phyloP scores from a whole-genome alignment of 2,888 invertebrate genomes.

The Uloborus plumipes region DNA sequence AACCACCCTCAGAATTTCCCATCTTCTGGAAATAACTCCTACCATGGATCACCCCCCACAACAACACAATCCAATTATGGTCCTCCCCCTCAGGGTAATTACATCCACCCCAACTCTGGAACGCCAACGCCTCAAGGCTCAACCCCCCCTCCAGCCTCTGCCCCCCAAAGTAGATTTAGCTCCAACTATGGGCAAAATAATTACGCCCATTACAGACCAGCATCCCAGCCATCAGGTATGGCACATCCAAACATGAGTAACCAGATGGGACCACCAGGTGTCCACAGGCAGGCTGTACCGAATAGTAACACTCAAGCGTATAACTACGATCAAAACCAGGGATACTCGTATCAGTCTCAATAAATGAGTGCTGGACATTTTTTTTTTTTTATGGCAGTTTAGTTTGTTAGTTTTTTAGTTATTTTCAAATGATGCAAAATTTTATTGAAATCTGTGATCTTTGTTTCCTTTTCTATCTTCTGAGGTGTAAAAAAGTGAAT shows the following conservation, averaged over 20 bases:
- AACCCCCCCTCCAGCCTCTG: constrained; percentile 46
- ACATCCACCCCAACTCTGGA: constrained; percentile 24
- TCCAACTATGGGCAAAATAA: constrained; percentile 53
- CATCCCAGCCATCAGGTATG: constrained; percentile 28
- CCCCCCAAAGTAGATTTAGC: constrained; percentile 43
- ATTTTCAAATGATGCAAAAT: too few relatives aligned
- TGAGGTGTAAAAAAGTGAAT: too few relatives aligned
- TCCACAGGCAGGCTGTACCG: constrained; percentile 36
- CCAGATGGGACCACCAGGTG: constrained; percentile 53
- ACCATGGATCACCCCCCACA: constrained; percentile 47
- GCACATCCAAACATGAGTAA: constrained; percentile 27
- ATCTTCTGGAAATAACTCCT: constrained; percentile 32
- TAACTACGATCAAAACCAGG: constrained; percentile 60
- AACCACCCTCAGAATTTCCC: constrained; percentile 30
- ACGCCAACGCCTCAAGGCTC: constrained; percentile 36
- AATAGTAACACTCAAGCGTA: constrained; percentile 34
- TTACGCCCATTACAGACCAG: constrained; percentile 51
- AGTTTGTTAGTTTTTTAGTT: too few relatives aligned
- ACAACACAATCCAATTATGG: constrained; percentile 41
- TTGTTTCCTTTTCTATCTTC: too few relatives aligned
- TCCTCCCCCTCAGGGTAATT: constrained; percentile 24
- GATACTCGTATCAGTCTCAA: constrained; percentile 59
- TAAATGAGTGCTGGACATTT: constrained; percentile 6
- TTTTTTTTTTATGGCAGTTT: too few relatives aligned
- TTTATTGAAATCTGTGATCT: too few relatives aligned